phyloP scores from a whole-genome alignment of 1,140 invertebrate species.

The Pogonomyrmex barbatus region DNA sequence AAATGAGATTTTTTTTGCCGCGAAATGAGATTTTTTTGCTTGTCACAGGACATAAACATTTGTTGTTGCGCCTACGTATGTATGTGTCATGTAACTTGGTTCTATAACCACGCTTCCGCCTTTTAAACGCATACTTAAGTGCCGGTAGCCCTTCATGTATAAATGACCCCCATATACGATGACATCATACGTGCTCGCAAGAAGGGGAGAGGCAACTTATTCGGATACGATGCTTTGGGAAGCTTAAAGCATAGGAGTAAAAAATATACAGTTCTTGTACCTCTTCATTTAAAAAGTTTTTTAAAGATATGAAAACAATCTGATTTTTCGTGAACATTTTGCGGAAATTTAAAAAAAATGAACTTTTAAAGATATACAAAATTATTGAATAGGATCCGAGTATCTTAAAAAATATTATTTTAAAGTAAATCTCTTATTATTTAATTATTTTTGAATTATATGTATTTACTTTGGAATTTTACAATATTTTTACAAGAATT shows the following conservation, averaged over 20 bases:
- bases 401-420: neutral
- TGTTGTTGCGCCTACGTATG: slow-evolving; percentile 1
- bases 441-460: neutral
- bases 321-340: neutral
- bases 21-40: neutral
- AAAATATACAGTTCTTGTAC: neutral
- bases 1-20: neutral
- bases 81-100: slow-evolving; percentile 1
- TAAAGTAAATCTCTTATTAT: neutral
- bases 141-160: slow-evolving; percentile 63
- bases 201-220: slow-evolving; percentile 66
- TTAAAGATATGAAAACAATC: neutral
- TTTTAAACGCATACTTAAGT: slow-evolving; percentile 70
- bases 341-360: neutral
- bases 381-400: neutral
- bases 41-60: neutral
- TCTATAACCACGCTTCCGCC: slow-evolving; percentile 68
- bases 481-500: neutral
- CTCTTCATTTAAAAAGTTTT: neutral
- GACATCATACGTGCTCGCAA: slow-evolving; percentile 69
- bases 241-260: neutral
- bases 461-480: neutral
- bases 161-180: slow-evolving; percentile 67
- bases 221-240: slow-evolving; percentile 44
- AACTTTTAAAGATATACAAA: neutral